Base-by-base conservation (phyloP, 2,888 invertebrate genomes). In the Apocheima hispidaria region DNA sequence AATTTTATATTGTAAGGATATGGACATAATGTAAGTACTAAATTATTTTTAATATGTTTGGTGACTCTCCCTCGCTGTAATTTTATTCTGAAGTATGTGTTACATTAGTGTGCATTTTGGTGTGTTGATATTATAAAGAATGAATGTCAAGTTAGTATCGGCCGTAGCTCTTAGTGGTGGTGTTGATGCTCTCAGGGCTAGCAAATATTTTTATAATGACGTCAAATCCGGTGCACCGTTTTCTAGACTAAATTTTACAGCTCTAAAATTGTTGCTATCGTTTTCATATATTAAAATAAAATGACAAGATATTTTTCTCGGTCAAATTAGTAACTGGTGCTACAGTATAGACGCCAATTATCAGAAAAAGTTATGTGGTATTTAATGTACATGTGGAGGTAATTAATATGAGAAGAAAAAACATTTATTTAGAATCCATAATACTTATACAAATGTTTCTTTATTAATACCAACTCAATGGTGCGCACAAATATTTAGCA, bases 21-120 rank as follows among this genome's bases (percentile, higher is more conserved):
- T 73, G 81, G 82, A 79, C 72, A 76, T 86, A 84, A 75, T 84
- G 82, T 90, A 90, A 91, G 89, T 90, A 90, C 88, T 92, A 91
- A 91, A 90, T 90, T 91, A 92, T 91, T 90, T n/a, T 90, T 89
- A 84, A 86, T 90, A 89, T 84, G 80, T 88, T 87, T 85, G 86
- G 86, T 84, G 82, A 89, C 86, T 86, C 87, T 84, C 84, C 84
- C 87, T 86, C 83, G 86, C 86, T 79, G 84, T 85, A 85, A 83
- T 78, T 75, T 87, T 86, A 82, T 78, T 83, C 65, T 84, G 83
- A 81, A 79, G 74, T 84, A 83, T 76, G 70, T 74, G 80, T 35
- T 26, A 50, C 83, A 75, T 75, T 82, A 81, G 79, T 77, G 75
- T 82, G 79, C 82, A 77, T 80, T 80, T 83, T 78, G 81, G 81